Conservation (phyloP, 2,888 invertebrate species). For the Ennomos quercinarius region DNA sequence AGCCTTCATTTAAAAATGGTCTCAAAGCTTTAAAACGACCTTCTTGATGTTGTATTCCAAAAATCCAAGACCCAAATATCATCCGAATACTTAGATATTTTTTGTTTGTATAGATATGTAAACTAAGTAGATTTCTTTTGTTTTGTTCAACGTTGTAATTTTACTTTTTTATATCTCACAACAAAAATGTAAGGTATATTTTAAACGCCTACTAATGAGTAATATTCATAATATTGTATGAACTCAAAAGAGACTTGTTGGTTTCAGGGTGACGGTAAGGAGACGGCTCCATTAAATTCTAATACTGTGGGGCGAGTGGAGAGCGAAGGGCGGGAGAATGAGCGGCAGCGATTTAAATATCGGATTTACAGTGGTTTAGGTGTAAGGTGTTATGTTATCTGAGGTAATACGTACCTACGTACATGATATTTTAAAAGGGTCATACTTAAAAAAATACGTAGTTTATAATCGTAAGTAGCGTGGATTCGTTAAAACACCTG, state of each 20-base stretch:
- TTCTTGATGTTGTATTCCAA: too few species aligned
- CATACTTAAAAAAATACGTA: too few species aligned
- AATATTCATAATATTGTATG: conserved; percentile 79
- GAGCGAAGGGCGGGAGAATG: conserved; percentile 42
- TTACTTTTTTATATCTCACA: conserved; percentile 14
- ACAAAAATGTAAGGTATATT: conserved; percentile 44
- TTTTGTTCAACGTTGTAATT: conserved; percentile 5
- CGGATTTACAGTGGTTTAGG: not conserved
- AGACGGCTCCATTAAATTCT: conserved; percentile 81
- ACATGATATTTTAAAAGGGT: too few species aligned
- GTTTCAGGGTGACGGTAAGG: conserved; percentile 71
- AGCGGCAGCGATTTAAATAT: conserved; percentile 6
- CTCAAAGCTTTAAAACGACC: too few species aligned
- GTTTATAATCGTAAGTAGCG: too few species aligned
- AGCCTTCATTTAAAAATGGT: too few species aligned
- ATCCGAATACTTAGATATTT: too few species aligned
- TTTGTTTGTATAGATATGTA: too few species aligned
- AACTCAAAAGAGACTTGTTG: conserved; percentile 78
- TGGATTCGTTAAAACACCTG: too few species aligned
- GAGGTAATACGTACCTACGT: too few species aligned
- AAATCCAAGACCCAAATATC: too few species aligned
- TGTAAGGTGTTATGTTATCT: too few species aligned
- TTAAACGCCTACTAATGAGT: conserved; percentile 80
- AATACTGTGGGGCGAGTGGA: conserved; percentile 59
- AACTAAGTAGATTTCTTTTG: not conserved